These are phyloP conservation scores for Dolichomitus sp. DNA, from an alignment of 2,888 invertebrate species.

Conservation along the genomic window DNA sequence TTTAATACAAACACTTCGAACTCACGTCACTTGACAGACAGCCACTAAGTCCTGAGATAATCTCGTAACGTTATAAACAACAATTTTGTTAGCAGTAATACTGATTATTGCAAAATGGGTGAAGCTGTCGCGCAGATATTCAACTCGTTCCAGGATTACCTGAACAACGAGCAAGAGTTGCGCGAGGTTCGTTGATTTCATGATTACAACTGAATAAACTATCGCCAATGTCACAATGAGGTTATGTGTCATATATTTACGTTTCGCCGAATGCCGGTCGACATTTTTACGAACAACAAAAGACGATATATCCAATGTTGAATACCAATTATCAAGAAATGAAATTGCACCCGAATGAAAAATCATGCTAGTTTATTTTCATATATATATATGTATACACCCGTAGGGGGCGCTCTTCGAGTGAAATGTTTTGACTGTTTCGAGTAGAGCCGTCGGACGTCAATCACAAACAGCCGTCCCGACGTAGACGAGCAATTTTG, in stretches of 20 bases:
- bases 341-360: not conserved
- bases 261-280: not conserved
- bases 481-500: conserved; percentile 81
- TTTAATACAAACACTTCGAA: not conserved
- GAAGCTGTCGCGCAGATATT: conserved; percentile 89
- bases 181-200: conserved; percentile 89
- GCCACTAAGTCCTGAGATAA: not conserved
- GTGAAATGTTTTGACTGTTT: conserved; percentile 83
- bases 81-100: not conserved
- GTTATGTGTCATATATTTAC: conserved; percentile 48
- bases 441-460: conserved; percentile 82
- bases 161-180: conserved; percentile 93
- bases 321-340: not conserved
- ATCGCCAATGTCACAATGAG: conserved; percentile 11
- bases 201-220: not conserved
- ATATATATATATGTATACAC: not conserved
- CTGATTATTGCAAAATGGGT: conserved; percentile 82
- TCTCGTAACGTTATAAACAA: not conserved
- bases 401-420: conserved; percentile 44
- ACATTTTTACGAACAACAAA: not conserved
- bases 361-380: not conserved
- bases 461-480: conserved; percentile 80
- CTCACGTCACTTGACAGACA: conserved; percentile 3
- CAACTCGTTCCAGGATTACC: conserved; percentile 91
- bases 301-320: not conserved